These are phyloP conservation scores for Operophtera brumata DNA, from an alignment of 2,888 invertebrate genomes.

Conservation along the genomic window DNA sequence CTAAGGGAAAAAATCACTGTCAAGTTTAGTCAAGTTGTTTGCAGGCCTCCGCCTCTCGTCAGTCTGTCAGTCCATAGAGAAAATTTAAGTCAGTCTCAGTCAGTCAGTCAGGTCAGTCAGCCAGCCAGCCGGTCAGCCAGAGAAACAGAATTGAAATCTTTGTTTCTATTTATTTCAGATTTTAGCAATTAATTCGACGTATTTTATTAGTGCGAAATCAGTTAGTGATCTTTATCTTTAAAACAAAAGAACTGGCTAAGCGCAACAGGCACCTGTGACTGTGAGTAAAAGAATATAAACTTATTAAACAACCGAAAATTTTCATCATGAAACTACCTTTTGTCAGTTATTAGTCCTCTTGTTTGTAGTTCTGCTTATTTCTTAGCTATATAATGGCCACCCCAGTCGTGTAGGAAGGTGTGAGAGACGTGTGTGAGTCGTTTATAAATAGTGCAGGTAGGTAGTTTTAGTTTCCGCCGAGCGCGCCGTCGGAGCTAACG, in stretches of 20 bases:
- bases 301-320: background rate
- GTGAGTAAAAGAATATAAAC: background rate
- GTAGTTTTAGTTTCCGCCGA: slow-evolving; percentile 16
- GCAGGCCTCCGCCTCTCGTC: no score
- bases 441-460: slow-evolving; percentile 33
- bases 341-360: background rate
- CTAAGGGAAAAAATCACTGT: no score
- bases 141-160: slow-evolving; percentile 31
- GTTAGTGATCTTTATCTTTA: no score
- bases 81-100: no score
- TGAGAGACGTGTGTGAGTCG: slow-evolving; percentile 21
- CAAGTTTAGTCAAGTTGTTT: no score
- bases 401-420: slow-evolving; percentile 19
- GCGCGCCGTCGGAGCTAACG: slow-evolving; percentile 15
- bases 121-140: slow-evolving; percentile 17
- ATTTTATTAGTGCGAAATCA: background rate
- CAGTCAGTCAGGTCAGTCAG: no score
- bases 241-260: no score
- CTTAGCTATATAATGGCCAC: slow-evolving; percentile 6
- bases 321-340: slow-evolving; percentile 3
- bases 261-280: background rate
- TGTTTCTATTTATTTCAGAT: background rate
- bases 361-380: background rate
- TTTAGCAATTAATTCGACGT: background rate
- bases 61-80: no score